These are phyloP conservation scores for Hemichromis elongatus DNA, from an alignment of 2,113 vertebrate species.

Conservation along the genomic window DNA sequence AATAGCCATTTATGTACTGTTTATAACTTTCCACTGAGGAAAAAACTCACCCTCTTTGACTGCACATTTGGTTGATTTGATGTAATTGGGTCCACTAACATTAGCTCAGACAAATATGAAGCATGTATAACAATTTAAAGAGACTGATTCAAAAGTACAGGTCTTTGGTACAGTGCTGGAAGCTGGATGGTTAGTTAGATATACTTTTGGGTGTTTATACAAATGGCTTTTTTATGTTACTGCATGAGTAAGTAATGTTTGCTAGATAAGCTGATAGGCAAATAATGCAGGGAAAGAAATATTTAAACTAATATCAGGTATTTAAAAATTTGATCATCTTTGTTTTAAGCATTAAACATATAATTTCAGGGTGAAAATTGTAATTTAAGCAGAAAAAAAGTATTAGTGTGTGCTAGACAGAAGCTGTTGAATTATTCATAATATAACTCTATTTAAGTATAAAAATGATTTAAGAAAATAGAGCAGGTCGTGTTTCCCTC, in stretches of 20 bases:
- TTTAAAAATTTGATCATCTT: background rate
- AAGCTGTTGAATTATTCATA: background rate
- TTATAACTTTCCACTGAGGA: background rate
- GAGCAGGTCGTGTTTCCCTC: slow-evolving; percentile 12
- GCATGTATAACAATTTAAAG: background rate
- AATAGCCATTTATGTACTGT: background rate
- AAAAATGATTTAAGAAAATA: slow-evolving; percentile 17
- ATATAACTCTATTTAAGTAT: background rate
- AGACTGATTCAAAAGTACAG: background rate
- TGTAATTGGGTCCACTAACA: background rate
- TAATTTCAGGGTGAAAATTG: background rate
- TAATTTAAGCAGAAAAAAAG: background rate
- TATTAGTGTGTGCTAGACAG: background rate
- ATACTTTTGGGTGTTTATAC: background rate
- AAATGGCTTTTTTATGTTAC: background rate
- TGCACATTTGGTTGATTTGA: background rate
- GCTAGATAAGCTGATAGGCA: background rate
- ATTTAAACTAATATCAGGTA: background rate
- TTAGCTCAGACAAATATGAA: background rate
- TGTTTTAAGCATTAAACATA: background rate
- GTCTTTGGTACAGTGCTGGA: background rate
- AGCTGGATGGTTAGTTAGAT: background rate
- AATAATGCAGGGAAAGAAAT: background rate
- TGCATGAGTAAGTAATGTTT: background rate
- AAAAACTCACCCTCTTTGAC: fast-evolving